phyloP scores from a whole-genome alignment of 2,113 vertebrate genomes.

The Crotalus horridus region DNA sequence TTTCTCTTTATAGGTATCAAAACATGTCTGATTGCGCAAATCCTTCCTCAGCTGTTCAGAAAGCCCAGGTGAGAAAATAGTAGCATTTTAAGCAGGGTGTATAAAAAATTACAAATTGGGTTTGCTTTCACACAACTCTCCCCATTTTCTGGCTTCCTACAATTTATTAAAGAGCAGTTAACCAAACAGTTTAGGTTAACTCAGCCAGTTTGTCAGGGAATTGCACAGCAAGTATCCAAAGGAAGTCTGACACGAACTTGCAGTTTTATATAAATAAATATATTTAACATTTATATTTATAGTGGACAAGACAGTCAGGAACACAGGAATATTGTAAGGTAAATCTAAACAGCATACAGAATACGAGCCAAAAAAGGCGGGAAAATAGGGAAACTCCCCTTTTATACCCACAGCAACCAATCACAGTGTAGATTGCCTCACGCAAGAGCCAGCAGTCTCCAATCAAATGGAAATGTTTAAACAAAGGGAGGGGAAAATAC shows the following conservation, averaged over 20 bases:
- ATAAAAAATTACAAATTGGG: neutral
- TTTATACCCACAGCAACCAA: too few species aligned
- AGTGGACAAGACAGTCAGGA: too few species aligned
- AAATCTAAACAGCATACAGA: neutral
- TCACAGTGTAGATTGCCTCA: neutral
- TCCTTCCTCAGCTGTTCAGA: constrained; percentile 41
- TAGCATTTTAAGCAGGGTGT: neutral
- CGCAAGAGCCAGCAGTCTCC: neutral
- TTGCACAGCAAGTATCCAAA: too few species aligned
- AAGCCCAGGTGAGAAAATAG: constrained; percentile 65
- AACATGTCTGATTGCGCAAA: constrained; percentile 62
- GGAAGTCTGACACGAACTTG: too few species aligned
- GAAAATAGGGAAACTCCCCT: too few species aligned
- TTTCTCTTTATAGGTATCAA: constrained; percentile 74
- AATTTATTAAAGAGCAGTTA: too few species aligned
- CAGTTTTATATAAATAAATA: too few species aligned
- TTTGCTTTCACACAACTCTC: neutral
- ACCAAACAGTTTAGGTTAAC: neutral
- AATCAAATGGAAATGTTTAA: neutral
- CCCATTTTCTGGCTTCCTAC: neutral
- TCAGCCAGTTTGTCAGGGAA: neutral
- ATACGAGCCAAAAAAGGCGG: too few species aligned
- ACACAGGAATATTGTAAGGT: too few species aligned
- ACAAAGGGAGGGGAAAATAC: neutral
- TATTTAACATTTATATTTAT: too few species aligned